These are phyloP conservation scores for Clivina fossor DNA, from an alignment of 2,888 invertebrate species.

Conservation along the genomic window DNA sequence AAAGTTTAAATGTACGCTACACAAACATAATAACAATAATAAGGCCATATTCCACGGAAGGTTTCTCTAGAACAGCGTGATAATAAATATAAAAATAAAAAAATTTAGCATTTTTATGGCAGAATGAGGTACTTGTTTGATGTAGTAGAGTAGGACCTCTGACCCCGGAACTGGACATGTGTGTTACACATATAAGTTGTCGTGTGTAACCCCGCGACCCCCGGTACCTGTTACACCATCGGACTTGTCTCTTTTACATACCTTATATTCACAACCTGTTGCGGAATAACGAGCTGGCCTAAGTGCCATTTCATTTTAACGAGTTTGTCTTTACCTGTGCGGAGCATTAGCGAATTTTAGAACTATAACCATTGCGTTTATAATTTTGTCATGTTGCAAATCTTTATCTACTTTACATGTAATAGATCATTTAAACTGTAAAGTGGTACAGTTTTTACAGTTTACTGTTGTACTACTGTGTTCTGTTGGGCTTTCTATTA, in stretches of 20 bases:
- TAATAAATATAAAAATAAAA: slow-evolving; percentile 1
- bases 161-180: slow-evolving; percentile 15
- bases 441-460: too few relatives aligned
- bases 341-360: too few relatives aligned
- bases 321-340: not conserved
- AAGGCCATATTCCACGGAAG: too few relatives aligned
- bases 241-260: slow-evolving; percentile 4
- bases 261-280: not conserved
- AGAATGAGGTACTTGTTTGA: too few relatives aligned
- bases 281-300: not conserved
- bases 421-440: too few relatives aligned
- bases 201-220: slow-evolving; percentile 3
- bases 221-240: slow-evolving; percentile 8
- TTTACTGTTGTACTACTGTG: too few relatives aligned
- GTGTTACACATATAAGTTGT: slow-evolving; percentile 1
- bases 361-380: too few relatives aligned
- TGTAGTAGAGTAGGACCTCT: slow-evolving; percentile 1
- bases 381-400: too few relatives aligned
- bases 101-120: not conserved
- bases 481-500: too few relatives aligned
- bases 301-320: not conserved
- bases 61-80: slow-evolving; percentile 7
- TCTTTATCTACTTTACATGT: too few relatives aligned
- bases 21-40: too few relatives aligned
- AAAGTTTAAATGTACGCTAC: too few relatives aligned